phyloP scores from a whole-genome alignment of 2,888 invertebrate genomes.

The Xestia ashworthii region DNA sequence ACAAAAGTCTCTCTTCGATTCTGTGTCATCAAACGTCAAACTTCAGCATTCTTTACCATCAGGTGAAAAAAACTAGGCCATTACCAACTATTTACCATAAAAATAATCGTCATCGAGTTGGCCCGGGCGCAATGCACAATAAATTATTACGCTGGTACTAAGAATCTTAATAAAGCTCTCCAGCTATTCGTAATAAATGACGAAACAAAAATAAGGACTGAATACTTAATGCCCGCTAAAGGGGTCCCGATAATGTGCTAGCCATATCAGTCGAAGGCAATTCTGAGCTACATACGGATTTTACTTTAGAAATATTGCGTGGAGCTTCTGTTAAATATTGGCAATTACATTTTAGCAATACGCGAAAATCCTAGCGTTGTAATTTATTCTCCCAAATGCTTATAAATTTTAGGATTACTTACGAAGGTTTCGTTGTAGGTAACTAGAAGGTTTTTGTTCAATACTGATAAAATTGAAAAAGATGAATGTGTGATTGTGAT shows the following conservation, averaged over 20 bases:
- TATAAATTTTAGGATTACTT: constrained; percentile 67
- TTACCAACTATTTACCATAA: constrained; percentile 51
- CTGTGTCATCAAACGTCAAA: not conserved
- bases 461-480: constrained; percentile 20
- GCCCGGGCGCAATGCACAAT: constrained; percentile 68
- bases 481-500: not conserved
- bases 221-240: constrained; percentile 82
- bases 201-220: constrained; percentile 86
- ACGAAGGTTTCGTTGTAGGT: constrained; percentile 49
- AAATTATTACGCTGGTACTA: constrained; percentile 77
- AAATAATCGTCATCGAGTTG: constrained; percentile 80
- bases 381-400: constrained; percentile 65
- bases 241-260: constrained; percentile 70
- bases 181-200: constrained; percentile 87
- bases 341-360: constrained; percentile 71
- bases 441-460: constrained; percentile 47
- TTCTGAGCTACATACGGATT: constrained; percentile 64
- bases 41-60: not conserved
- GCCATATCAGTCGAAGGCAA: constrained; percentile 59
- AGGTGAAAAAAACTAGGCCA: constrained; percentile 45
- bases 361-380: constrained; percentile 66
- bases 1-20: no score
- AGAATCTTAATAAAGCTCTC: constrained; percentile 87
- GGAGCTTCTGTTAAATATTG: constrained; percentile 68
- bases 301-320: constrained; percentile 67